Conservation (phyloP, 1,140 invertebrate species). For the Anadara kagoshimensis region DNA sequence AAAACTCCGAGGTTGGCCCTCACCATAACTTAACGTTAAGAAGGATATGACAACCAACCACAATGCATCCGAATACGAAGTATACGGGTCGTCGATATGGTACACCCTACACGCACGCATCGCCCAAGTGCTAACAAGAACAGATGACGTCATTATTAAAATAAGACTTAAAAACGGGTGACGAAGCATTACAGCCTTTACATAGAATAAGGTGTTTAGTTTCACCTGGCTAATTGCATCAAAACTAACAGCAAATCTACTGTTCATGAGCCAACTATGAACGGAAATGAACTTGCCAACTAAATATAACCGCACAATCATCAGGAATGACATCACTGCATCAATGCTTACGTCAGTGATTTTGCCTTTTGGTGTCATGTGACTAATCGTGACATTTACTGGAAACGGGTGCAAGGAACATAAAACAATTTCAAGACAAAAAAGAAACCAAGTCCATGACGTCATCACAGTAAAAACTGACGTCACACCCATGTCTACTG, state of each 20-base stretch:
- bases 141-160: conserved; percentile 48
- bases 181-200: conserved; percentile 61
- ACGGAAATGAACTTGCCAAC: conserved; percentile 49
- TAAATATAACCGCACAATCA: conserved; percentile 54
- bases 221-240: conserved; percentile 32
- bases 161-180: conserved; percentile 54
- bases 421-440: conserved; percentile 5
- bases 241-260: conserved; percentile 49
- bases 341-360: conserved; percentile 39
- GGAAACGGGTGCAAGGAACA: conserved; percentile 18
- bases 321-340: conserved; percentile 46
- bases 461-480: conserved; percentile 11
- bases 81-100: conserved; percentile 18
- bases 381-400: conserved; percentile 9
- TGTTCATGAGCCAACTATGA: conserved; percentile 52
- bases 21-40: conserved; percentile 67
- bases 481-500: neutral
- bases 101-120: conserved; percentile 49
- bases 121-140: conserved; percentile 56
- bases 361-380: neutral
- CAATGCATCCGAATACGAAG: conserved; percentile 50
- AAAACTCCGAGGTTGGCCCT: conserved; percentile 55
- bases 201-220: conserved; percentile 54
- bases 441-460: neutral
- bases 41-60: conserved; percentile 69